Evolutionary conservation across 2,888 invertebrate species (phyloP), one percentile per base, ranked within the genome.

Genomic region (Empis livida): DNA sequence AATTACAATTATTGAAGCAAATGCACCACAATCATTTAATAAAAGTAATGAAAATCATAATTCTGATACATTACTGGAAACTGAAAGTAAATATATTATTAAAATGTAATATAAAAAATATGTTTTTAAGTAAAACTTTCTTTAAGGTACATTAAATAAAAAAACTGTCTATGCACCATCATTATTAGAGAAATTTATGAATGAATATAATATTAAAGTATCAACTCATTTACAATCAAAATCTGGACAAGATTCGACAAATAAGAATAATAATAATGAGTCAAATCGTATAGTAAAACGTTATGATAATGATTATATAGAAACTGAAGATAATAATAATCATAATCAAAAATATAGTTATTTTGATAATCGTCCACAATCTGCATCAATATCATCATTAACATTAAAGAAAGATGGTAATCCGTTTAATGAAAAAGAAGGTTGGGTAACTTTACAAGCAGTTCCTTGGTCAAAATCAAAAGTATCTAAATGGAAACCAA

Each of bases 391-490:
- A 32, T 45, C 4, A 13, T 32, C 23, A 30, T 37, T n/a, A 35
- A 13, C 13, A 37, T 38, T 13, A 10, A 46, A 38, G 37, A 16
- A 38, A 38, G n/a, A 15, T 14, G 13, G 38, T 10, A 35, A 35
- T 35, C 35, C 35, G n/a, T 35, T 35, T 35, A 51, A 84, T 48
- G 80, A 84, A 53, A 77, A 79, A 57, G 80, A 80, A 47, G 84
- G 84, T 1, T 86, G 86, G 86, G 83, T 86, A 0, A 79, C 82
- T 2, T 64, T 86, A 47, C 85, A 86, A 54, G 84, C 80, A 5
- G 76, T 86, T 5, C 84, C 85, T 1, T 86, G 85, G 85, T 84
- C 84, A 0, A 76, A 82, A 11, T 84, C 84, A 55, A 84, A 85
- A 68, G 80, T 85, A 52, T 82, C 84, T 2, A 85, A 84, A 64